These are phyloP conservation scores for Leptobrachium leishanense DNA, from an alignment of 2,113 vertebrate species.

Conservation along the genomic window DNA sequence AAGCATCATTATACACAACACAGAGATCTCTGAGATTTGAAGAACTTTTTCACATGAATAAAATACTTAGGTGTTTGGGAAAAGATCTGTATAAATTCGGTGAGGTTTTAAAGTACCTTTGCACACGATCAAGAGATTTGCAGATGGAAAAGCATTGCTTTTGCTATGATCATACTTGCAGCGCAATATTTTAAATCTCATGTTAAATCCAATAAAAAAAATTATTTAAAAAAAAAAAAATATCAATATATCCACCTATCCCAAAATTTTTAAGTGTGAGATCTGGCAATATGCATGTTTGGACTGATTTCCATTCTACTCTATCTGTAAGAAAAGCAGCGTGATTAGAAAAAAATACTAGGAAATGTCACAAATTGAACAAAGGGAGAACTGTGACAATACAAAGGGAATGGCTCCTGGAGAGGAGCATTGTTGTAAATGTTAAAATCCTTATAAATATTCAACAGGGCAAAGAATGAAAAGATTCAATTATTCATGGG, in stretches of 20 bases:
- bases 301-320: slow-evolving; percentile 34
- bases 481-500: slow-evolving; percentile 50
- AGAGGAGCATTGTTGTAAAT: slow-evolving; percentile 49
- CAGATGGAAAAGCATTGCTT: no score
- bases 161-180: not conserved
- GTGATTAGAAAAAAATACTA: slow-evolving; percentile 48
- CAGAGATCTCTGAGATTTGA: not conserved
- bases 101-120: not conserved
- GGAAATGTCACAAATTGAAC: slow-evolving; percentile 48
- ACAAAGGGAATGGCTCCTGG: slow-evolving; percentile 46
- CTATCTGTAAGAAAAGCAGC: slow-evolving; percentile 44
- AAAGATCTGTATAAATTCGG: not conserved
- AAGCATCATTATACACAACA: not conserved
- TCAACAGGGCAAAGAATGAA: slow-evolving; percentile 48
- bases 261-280: slow-evolving; percentile 15
- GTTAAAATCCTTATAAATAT: slow-evolving; percentile 50
- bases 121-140: not conserved
- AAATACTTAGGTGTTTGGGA: not conserved
- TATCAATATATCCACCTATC: slow-evolving; percentile 8
- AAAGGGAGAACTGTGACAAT: slow-evolving; percentile 47
- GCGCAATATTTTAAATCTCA: not conserved
- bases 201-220: not conserved
- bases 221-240: not conserved
- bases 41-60: not conserved
- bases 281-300: slow-evolving; percentile 27